These are phyloP conservation scores for Pristionchus entomophagus DNA, from an alignment of 2,888 invertebrate species.

Conservation along the genomic window DNA sequence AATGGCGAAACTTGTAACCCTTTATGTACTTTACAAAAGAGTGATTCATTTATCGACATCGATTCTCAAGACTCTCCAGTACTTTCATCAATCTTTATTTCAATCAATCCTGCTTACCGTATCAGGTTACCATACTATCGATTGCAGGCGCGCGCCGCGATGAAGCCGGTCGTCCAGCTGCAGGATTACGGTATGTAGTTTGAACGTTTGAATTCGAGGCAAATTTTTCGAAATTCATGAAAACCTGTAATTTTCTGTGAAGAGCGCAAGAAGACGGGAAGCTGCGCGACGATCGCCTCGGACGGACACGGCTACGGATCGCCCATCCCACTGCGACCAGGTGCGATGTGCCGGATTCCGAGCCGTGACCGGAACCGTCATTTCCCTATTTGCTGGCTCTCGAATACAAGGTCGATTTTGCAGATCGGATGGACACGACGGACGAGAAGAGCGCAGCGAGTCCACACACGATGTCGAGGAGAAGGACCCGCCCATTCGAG, in stretches of 20 bases:
- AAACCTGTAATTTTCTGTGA: not conserved
- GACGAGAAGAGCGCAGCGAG: conserved; percentile 1
- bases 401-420: not conserved
- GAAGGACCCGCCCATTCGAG: conserved; percentile 1
- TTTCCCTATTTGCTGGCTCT: not conserved
- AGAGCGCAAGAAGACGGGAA: conserved; percentile 5
- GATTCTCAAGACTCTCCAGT: too few species aligned
- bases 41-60: too few species aligned
- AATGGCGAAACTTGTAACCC: too few species aligned
- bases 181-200: not conserved
- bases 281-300: not conserved
- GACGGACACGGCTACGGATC: conserved; percentile 31
- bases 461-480: not conserved
- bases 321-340: not conserved
- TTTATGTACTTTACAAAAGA: too few species aligned
- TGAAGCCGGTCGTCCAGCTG: conserved; percentile 10
- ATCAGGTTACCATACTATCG: too few species aligned
- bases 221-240: not conserved
- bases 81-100: too few species aligned
- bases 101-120: too few species aligned
- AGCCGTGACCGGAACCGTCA: not conserved
- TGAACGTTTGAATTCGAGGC: not conserved
- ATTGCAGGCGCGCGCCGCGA: conserved; percentile 23
- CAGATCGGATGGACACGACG: conserved; percentile 1
- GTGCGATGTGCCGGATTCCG: not conserved